These are phyloP conservation scores for Remorina albescens DNA, from an alignment of 2,797 vertebrate species.

Conservation along the genomic window DNA sequence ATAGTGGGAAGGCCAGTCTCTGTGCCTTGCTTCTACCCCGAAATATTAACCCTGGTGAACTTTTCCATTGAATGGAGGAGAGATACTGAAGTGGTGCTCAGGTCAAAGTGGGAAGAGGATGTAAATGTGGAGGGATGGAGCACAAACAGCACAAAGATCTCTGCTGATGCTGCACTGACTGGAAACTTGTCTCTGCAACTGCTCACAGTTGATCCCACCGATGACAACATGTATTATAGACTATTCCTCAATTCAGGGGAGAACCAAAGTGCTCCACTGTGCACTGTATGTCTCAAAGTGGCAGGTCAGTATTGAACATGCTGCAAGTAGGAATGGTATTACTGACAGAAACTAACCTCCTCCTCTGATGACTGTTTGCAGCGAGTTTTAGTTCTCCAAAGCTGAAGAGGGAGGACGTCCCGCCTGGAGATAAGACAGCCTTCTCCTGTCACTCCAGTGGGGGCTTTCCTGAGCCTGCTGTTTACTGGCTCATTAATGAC, in stretches of 20 bases:
- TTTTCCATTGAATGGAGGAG: conserved; percentile 76
- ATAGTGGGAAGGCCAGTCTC: conserved; percentile 51
- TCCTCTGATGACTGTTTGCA: conserved; percentile 27
- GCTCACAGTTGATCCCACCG: conserved; percentile 32
- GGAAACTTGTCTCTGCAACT: conserved; percentile 77
- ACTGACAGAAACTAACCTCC: neutral
- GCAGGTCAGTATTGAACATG: conserved; percentile 72
- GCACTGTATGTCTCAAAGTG: conserved; percentile 69
- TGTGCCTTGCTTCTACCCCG: conserved; percentile 69
- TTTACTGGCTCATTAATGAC: conserved; percentile 78
- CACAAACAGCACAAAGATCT: conserved; percentile 30
- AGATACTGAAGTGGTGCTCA: conserved; percentile 58
- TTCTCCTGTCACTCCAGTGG: conserved; percentile 74
- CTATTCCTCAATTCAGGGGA: conserved; percentile 51
- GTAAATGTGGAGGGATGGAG: conserved; percentile 46
- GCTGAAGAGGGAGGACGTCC: conserved; percentile 44
- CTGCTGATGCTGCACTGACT: conserved; percentile 36
- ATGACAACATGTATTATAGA: conserved; percentile 50
- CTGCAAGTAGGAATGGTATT: neutral
- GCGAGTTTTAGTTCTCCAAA: conserved; percentile 74
- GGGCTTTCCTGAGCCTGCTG: conserved; percentile 73
- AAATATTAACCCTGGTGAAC: conserved; percentile 33
- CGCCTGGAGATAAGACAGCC: conserved; percentile 16
- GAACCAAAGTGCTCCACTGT: conserved; percentile 55
- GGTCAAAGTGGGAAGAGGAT: conserved; percentile 50